Evolutionary conservation across 1,140 invertebrate genomes (phyloP).

Genomic region (Lerema accius): DNA sequence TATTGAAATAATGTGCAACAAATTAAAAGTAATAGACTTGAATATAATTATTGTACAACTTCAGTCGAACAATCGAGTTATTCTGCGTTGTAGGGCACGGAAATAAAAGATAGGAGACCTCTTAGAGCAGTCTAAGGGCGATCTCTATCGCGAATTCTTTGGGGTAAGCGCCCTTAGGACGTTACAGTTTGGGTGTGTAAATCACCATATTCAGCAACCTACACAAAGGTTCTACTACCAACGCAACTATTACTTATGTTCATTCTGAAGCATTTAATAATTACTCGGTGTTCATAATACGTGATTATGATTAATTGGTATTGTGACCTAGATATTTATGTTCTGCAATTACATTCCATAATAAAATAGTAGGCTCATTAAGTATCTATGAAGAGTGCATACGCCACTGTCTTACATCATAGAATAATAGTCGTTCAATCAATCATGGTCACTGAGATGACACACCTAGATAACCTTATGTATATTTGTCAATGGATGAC

Average conservation of each 20-base stretch:
- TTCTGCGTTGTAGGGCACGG: no score
- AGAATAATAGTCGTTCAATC: not conserved
- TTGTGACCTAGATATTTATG: conserved; percentile 37
- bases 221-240: no score
- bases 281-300: conserved; percentile 22
- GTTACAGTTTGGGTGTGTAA: no score
- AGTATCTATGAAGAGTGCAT: conserved; percentile 14
- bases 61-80: no score
- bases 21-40: no score
- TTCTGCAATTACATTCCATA: conserved; percentile 35
- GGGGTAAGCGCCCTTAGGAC: no score
- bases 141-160: no score
- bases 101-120: no score
- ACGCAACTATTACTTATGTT: not conserved
- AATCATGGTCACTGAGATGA: conserved; percentile 1
- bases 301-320: conserved; percentile 41
- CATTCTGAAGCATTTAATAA: conserved; percentile 14
- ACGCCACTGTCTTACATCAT: conserved; percentile 4
- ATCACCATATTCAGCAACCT: no score
- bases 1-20: no score
- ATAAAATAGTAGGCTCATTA: conserved; percentile 24
- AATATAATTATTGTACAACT: no score
- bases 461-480: conserved; percentile 16
- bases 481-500: conserved; percentile 6
- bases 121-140: no score